Evolutionary conservation across 2,797 vertebrate species (phyloP).

Genomic region (Rhinella marina): DNA sequence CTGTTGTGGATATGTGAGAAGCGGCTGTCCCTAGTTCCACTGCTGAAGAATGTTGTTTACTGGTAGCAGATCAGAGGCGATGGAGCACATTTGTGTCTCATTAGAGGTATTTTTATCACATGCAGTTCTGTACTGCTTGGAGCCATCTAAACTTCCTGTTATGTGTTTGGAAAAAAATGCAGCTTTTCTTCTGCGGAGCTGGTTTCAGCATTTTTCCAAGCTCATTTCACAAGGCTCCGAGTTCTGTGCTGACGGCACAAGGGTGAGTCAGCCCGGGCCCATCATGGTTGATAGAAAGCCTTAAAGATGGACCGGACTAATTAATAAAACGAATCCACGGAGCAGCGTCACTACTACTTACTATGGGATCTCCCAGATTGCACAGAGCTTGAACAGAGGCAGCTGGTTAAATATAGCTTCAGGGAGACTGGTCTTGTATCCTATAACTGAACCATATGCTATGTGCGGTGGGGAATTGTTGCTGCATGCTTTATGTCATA

Average conservation of each 20-base stretch:
- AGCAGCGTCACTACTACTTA: neutral
- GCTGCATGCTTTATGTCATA: neutral
- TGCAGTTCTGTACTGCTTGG: conserved; percentile 54
- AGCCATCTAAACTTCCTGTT: conserved; percentile 62
- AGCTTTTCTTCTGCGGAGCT: conserved; percentile 58
- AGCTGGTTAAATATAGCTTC: neutral
- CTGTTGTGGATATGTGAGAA: conserved; percentile 32
- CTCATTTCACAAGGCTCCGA: conserved; percentile 64
- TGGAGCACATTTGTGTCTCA: conserved; percentile 61
- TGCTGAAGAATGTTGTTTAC: conserved; percentile 61
- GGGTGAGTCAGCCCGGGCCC: neutral
- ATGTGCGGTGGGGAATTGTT: neutral
- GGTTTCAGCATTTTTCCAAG: conserved; percentile 65
- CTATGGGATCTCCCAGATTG: neutral
- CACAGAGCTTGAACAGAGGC: neutral
- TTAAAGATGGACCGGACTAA: neutral
- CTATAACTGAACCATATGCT: neutral
- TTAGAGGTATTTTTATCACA: conserved; percentile 62
- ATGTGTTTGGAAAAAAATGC: conserved; percentile 57
- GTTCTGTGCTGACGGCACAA: conserved; percentile 35
- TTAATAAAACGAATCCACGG: neutral
- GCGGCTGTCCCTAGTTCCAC: conserved; percentile 56
- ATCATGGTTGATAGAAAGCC: conserved; percentile 9
- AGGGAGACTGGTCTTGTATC: neutral
- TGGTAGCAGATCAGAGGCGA: conserved; percentile 60